Base-by-base conservation (phyloP, 2,888 invertebrate genomes). In the Trissoscelio sp. region DNA sequence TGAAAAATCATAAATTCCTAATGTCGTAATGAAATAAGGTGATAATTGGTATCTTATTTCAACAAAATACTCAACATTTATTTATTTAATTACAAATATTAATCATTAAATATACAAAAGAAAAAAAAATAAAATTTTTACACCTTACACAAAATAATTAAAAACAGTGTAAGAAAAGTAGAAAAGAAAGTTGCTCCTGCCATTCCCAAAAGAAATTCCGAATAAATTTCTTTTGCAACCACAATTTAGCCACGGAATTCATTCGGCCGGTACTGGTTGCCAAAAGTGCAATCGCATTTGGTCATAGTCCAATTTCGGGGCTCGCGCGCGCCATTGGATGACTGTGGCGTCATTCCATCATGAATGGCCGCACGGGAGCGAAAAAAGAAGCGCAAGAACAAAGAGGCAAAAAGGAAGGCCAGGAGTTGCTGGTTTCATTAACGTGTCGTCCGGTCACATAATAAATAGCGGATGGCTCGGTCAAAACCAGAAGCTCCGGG, bases 401-500 rank as follows among this genome's bases (percentile, higher is more conserved):
- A 67, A 64, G 18, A 34, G 57, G 20, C n/a, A 57, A 55, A 64
- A 74, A 53, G 72, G 62, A 57, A 39, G 58, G 31, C 22, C 66
- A 22, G 62, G 75, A 55, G 67, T 48, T 44, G 66, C 83, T 81
- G 84, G 85, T 88, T 89, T 88, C 88, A 86, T 87, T 86, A 86
- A 87, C 85, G 85, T 85, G 88, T 88, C 87, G 86, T 86, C 86
- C 83, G 83, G 83, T 72, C 82, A 82, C 83, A 86, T 88, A 89
- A 88, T 87, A 88, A 89, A 88, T 88, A 88, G 88, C 87, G 88
- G 85, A 89, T 88, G 88, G 87, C 87, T 87, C 85, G 85, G 86
- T 89, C 87, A 86, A 74, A 82, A 74, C 81, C 83, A 83, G 73
- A 83, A 79, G 75, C 81, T 75, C 73, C 75, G 75, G 75, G 81